Percentiles rank a stretch among this genome's conserved stretches.
Evolutionary conservation across 2,797 vertebrate genomes (phyloP).

Genomic region (Zenarchopterus dispar): DNA sequence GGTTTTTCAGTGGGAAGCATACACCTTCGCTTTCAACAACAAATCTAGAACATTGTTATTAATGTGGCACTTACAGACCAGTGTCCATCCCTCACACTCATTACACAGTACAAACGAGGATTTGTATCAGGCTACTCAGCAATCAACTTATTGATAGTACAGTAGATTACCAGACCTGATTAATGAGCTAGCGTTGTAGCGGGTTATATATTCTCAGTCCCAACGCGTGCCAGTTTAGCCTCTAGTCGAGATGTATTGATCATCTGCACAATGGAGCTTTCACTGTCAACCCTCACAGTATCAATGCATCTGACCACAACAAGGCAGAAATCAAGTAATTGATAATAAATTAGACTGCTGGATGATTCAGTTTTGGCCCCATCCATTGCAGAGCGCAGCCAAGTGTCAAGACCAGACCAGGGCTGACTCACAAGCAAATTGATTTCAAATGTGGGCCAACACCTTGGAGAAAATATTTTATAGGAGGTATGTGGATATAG

Average conservation of each 20-base stretch:
- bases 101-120: constrained; percentile 14
- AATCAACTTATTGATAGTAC: constrained; percentile 47
- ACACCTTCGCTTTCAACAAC: background rate
- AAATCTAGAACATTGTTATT: background rate
- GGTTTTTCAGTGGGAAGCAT: background rate
- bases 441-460: constrained; percentile 1
- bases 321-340: constrained; percentile 55
- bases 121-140: constrained; percentile 19
- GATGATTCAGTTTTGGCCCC: constrained; percentile 27
- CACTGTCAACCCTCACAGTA: constrained; percentile 32
- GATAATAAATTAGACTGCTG: constrained; percentile 46
- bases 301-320: constrained; percentile 28
- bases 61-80: background rate
- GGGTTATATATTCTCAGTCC: constrained; percentile 23
- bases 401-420: background rate
- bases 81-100: constrained; percentile 3
- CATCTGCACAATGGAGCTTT: constrained; percentile 41
- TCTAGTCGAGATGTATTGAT: constrained; percentile 41
- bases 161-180: constrained; percentile 48
- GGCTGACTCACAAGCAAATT: background rate
- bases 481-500: background rate
- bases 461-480: constrained; percentile 8
- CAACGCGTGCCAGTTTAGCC: constrained; percentile 19
- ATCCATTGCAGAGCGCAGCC: constrained; percentile 30
- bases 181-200: constrained; percentile 36